Evolutionary conservation across 2,797 vertebrate species (phyloP), one percentile per base, ranked within the genome.

Genomic region (Manis pentadactyla): DNA sequence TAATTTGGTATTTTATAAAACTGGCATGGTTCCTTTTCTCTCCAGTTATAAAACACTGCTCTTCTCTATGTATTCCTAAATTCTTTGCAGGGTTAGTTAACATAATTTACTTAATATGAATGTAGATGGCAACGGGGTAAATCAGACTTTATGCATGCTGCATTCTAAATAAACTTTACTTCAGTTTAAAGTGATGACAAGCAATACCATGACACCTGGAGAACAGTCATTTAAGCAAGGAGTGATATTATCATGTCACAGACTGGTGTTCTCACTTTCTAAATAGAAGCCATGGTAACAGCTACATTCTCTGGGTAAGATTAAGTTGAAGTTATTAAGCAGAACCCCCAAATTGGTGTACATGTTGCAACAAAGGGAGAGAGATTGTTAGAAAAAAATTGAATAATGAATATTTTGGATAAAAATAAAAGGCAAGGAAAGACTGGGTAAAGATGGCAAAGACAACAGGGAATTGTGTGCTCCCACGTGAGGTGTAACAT

Each of bases 1-100:
- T 95, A 95, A 95, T 81, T 66, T n/a, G 64, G 46, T 49, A 49
- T 78, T 96, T 93, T 31, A 23, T 64, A 73, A 90, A 87, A n/a
- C 31, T 61, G 61, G 81, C 69, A 21, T 2, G 57, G 21, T 68
- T 90, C 10, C 57, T 81, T 94, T 63, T 74, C 88, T 91, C 64
- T 25, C 78, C 23, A 29, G 17, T 77, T 88, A 74, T 75, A 66
- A 78, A 92, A 31, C 5, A 39, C 2, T 31, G 39, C 39, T 61
- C 29, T 59, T 84, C 51, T 90, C 68, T 78, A 2, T 5, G 29
- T 66, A 64, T 90, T 66, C 69, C 66, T 90, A 49, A 85, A 75
- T 61, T 83, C 49, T 92, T 73, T 74, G 78, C 74, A 53, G 59
- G 66, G 49, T 51, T 71, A 84, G 53, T 89, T 75, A 94, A 49